Base-by-base conservation (phyloP, 2,888 invertebrate genomes). In the Rhyacophila evoluta region DNA sequence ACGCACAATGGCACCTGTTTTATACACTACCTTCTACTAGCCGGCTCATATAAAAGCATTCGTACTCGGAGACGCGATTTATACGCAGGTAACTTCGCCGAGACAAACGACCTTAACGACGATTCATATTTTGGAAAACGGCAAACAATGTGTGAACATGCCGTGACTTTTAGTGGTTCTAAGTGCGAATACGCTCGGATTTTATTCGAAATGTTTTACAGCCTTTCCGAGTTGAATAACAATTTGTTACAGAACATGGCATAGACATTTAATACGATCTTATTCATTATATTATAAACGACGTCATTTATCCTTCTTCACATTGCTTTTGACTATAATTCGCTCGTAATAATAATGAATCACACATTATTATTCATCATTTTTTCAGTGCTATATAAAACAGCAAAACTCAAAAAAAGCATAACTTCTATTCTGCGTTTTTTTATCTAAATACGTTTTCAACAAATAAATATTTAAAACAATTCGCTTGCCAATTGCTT, bases 101-200 rank as follows among this genome's bases (percentile, higher is more conserved):
- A 55, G 19, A 55, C 55, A 55, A 55, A 55, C 55, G 55, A 55
- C 19, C 55, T 19, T 55, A 55, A 55, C 55, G 55, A 55, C 55
- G 55, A 55, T 55, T 55, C 55, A 55, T 55, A 55, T 55, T 55
- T 55, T 55, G 55, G 55, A 55, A 55, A 55, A 55, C 55, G 55
- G 55, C 55, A 55, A 55, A 55, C 19, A 55, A 55, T 55, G 55
- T 55, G 55, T 55, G 55, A 55, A 55, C 55, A 55, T 55, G 55
- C 19, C 55, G 55, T 55, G 55, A 55, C 55, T 55, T 55, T 55
- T 55, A 55, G 55, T 55, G 55, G 55, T 55, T 55, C 55, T 19
- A 55, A 55, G 55, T 55, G 55, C 55, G 55, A 55, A 55, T 55
- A 55, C 55, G 55, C 19, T 55, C 10, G 25, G 55, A 55, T 55